Base-by-base conservation (phyloP, 2,797 vertebrate genomes). In the Poliocrania exsul region DNA sequence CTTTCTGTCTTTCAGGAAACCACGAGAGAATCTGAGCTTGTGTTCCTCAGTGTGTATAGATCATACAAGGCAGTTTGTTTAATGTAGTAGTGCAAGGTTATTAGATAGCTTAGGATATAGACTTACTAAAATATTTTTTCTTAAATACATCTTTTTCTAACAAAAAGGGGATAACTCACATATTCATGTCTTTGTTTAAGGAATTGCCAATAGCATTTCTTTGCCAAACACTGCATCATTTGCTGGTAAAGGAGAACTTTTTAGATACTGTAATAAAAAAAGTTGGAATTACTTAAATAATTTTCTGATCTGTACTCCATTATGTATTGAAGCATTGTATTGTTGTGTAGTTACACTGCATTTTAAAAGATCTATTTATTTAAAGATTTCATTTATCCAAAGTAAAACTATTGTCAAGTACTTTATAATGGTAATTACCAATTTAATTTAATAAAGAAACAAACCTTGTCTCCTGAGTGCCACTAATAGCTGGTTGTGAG, bases 81-180 rank as follows among this genome's bases (percentile, higher is more conserved):
- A 64, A 35, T 58, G 31, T 65, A 61, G 44, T 57, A 50, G 50
- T 61, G 56, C 61, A 53, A 86, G 40, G 74, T 24, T 81, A 71
- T 17, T 61, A 69, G 33, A 37, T 60, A 70, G n/a, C 29, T 90
- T 83, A 69, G 51, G 40, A 64, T 70, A 82, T 26, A 86, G 47
- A 65, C 67, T 67, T 81, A 61, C 10, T 58, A 47, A 64, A 56
- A 31, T 89, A 72, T 54, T 95, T 86, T 93, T 88, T 83, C 46
- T 53, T 72, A 77, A 83, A 65, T 66, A 44, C 40, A 65, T 90
- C 70, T 40, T 44, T 94, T 95, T 93, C 78, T 93, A 90, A 88
- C 50, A 40, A 44, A 90, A 46, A 80, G 92, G 77, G 62, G 86
- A 87, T 84, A 93, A 82, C 13, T 75, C 61, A 65, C 33, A 58